Conservation (phyloP, 2,113 vertebrate species). For the Onychostoma macrolepis region DNA sequence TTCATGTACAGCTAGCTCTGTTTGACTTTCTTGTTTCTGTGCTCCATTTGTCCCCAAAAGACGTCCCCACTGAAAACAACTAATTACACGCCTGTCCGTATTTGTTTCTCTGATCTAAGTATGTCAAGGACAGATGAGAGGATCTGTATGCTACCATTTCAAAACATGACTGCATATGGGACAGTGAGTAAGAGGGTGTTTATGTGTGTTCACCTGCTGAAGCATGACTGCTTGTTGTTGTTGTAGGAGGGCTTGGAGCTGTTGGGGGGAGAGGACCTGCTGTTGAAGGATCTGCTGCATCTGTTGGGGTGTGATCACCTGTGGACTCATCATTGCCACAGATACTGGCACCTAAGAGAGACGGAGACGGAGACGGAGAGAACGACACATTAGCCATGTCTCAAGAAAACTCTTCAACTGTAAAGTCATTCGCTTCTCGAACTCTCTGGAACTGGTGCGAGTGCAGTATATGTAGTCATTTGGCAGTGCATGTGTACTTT, state of each 20-base stretch:
- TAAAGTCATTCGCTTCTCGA: neutral
- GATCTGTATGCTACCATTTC: constrained; percentile 8
- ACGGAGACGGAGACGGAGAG: neutral
- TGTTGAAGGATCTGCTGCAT: constrained; percentile 99
- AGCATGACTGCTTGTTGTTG: constrained; percentile 99
- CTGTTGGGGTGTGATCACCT: constrained; percentile 99
- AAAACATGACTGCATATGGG: constrained; percentile 13
- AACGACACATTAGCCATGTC: constrained; percentile 21
- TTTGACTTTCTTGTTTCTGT: constrained; percentile 54
- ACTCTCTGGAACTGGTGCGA: constrained; percentile 15
- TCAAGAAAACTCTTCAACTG: constrained; percentile 2
- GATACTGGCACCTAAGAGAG: constrained; percentile 91
- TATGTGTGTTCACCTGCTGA: constrained; percentile 87
- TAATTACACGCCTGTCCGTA: constrained; percentile 74
- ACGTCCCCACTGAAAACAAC: constrained; percentile 64
- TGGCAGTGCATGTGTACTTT: constrained; percentile 43
- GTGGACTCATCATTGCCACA: constrained; percentile 99
- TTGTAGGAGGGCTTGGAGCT: constrained; percentile 97
- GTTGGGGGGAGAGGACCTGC: constrained; percentile 97
- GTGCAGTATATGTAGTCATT: constrained; percentile 27
- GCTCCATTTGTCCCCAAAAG: constrained; percentile 64
- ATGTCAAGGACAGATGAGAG: constrained; percentile 77
- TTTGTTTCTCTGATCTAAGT: constrained; percentile 68
- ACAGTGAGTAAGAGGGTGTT: neutral
- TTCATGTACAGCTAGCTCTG: constrained; percentile 18